Evolutionary conservation across 2,888 invertebrate species (phyloP), one percentile per base, ranked within the genome.

Genomic region (Tetranychus piercei): DNA sequence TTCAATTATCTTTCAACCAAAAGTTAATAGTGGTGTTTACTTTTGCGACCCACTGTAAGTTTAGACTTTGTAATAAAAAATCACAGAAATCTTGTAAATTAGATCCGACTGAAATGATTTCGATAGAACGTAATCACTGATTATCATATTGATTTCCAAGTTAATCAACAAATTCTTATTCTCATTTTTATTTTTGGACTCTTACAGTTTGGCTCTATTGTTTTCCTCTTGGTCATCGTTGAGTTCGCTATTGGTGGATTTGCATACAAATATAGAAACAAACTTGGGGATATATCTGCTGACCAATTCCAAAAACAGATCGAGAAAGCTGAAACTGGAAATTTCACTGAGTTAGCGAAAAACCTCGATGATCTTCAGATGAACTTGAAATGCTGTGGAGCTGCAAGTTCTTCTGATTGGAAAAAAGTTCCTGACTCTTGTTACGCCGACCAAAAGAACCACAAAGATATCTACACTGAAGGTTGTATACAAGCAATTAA

Each of bases 361-460:
- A 55, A 55, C 15, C 11, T 55, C 15, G 88, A 89, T 81, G 86
- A 87, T 78, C 85, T 90, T 78, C 90, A 91, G 79, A 82, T 82
- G 18, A 84, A 87, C 89, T 88, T 90, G 79, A 86, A 88, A 78
- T 91, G 91, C 80, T 91, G 91, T 81, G 92, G 92, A 15, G 89
- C 92, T 0, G 85, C 87, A 75, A 87, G 87, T 75, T 89, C 89
- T 81, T 87, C 87, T 79, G 91, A 92, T 82, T 92, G 92, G 92
- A 89, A 87, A 82, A 86, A 87, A 15, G 7, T 55, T 55, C 55
- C 55, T 15, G 9, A 1, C 55, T 55, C 55, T 7, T 55, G 55
- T 7, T 55, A 15, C 15, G 55, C 3, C 2, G 55, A 55, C 55
- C 1, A 55, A 15, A 15, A 9, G 45, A 55, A 6, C 9, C 55